Percentiles rank a stretch among this genome's conserved stretches.
These are phyloP conservation scores for Seira ritae DNA, from an alignment of 2,888 invertebrate genomes.

Conservation along the genomic window DNA sequence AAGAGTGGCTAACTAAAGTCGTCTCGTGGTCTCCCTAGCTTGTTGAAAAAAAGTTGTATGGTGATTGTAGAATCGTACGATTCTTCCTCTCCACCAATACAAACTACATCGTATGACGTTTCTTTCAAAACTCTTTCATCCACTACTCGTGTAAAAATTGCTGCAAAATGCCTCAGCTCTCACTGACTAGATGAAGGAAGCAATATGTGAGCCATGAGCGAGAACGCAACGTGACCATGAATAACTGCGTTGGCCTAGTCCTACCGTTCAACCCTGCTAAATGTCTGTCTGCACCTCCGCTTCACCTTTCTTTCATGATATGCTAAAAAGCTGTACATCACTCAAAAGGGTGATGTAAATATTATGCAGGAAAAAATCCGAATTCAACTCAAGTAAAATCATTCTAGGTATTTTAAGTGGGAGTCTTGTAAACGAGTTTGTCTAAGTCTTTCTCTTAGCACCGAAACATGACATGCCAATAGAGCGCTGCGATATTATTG, in stretches of 20 bases:
- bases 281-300: not conserved
- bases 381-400: not conserved
- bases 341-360: too few relatives aligned
- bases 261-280: too few relatives aligned
- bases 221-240: conserved; percentile 33
- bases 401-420: too few relatives aligned
- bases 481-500: too few relatives aligned
- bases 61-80: conserved; percentile 41
- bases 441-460: not conserved
- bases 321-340: too few relatives aligned
- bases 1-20: not conserved
- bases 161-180: not conserved
- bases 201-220: too few relatives aligned
- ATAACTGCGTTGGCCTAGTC: not conserved
- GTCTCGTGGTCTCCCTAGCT: conserved; percentile 13
- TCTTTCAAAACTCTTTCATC: not conserved
- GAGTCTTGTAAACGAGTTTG: too few relatives aligned
- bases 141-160: not conserved
- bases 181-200: too few relatives aligned
- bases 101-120: conserved; percentile 50
- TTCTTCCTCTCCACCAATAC: conserved; percentile 42
- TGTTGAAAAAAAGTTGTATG: not conserved
- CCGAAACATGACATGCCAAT: too few relatives aligned
- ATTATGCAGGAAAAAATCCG: not conserved
- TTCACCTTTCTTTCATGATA: not conserved